Evolutionary conservation across 2,888 invertebrate genomes (phyloP), one percentile per base, ranked within the genome.

Genomic region (Lysandra bellargus): DNA sequence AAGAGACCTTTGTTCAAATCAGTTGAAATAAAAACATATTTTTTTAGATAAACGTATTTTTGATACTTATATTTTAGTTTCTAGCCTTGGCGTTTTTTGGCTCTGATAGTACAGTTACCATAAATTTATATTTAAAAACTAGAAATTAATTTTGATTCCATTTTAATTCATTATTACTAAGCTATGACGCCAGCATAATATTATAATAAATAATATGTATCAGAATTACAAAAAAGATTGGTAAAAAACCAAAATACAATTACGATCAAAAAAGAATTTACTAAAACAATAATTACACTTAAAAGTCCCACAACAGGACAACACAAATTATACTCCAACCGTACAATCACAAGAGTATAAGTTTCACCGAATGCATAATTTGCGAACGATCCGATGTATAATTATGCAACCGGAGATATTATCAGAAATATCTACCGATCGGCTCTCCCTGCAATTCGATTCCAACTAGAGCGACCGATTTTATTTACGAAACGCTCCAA

Each of bases 401-500:
- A 94, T 94, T 93, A 93, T 88, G 91, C 86, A 91, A 90, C 87
- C 83, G 81, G 82, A 86, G 92, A 92, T 92, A 91, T 84, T 83
- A 91, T 92, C 91, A 83, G 80, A 17, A 80, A 84, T 84, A 87
- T 87, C 87, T 84, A 80, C 78, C 78, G 81, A 86, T 85, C 87
- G 86, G 87, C 88, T 87, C 87, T 87, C 86, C 87, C 86, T 85
- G 85, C 84, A 82, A 89, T 89, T 87, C 87, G 91, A 90, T 91
- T 89, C 87, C 85, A 88, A 89, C 86, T 86, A 90, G 89, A 91
- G 91, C 88, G 90, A 92, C 93, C 92, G 91, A 94, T 93, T 92
- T 94, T 92, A 92, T 93, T 89, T 92, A 89, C 89, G 90, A 91
- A 93, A 92, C 92, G 92, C 93, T 92, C 92, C 90, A 89, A 88